Evolutionary conservation across 2,113 vertebrate species (phyloP), one percentile per base, ranked within the genome.

Genomic region (Dasyornis broadbenti): DNA sequence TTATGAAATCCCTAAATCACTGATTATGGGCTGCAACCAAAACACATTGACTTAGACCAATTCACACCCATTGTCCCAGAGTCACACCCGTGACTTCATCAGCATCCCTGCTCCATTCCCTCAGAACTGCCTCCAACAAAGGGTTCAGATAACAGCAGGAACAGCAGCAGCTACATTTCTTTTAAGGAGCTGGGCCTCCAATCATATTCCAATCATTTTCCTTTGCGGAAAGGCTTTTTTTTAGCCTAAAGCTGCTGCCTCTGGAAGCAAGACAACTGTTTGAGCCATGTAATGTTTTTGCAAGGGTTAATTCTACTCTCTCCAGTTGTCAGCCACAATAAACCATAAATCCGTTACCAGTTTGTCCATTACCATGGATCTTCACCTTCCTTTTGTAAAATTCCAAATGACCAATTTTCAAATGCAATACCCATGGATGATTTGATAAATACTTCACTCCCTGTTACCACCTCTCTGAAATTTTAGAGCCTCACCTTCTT

Each of bases 1-100:
- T 73, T 23, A 89, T n/a, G 54, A 86, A 93, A 95, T 69, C 54
- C 50, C 61, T n/a, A 40, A 45, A 75, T 82, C 60, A 10, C 61
- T 19, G 33, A 73, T 69, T 33, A 44, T 30, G 44, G 59, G 75
- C 64, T 63, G 84, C 49, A 53, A 82, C 17, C 71, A 65, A 91
- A 79, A 54, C 40, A 73, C 44, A 9, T 20, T 21, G 60, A 24
- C 37, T 70, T 12, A 17, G n/a, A n/a, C 11, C 77, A 31, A 27
- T 11, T 50, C 54, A 7, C n/a, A 60, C 9, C 33, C 26, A 17
- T 3, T 52, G 66, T 57, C 33, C 54, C 56, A n/a, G 22, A 31
- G 66, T 15, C 81, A 47, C 81, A n/a, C 17, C 44, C 24, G 71
- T 8, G 94, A 52, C 18, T 66, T 8, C 37, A 14, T 9, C 42